These are phyloP conservation scores for Mesoligia furuncula DNA, from an alignment of 2,888 invertebrate genomes.

Conservation along the genomic window DNA sequence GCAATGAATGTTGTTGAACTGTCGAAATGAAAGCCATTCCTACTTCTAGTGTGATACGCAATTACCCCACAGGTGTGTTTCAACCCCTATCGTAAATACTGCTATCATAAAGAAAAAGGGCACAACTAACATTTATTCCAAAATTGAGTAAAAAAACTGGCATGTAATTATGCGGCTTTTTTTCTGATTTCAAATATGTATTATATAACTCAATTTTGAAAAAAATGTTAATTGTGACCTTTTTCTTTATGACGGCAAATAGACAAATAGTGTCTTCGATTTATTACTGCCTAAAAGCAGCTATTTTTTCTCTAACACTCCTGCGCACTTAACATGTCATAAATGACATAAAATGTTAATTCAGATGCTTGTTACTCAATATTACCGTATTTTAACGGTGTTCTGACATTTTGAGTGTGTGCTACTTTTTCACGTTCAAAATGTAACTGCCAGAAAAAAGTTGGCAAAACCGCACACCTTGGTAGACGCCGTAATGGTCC, in stretches of 20 bases:
- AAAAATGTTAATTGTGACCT: no score
- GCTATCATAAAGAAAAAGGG: no score
- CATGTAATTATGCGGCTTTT: no score
- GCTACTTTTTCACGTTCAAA: slow-evolving; percentile 46
- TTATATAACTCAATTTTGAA: no score
- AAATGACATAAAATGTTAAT: slow-evolving; percentile 51
- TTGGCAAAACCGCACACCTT: background rate
- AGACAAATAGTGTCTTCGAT: background rate
- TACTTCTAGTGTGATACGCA: no score
- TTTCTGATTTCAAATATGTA: no score
- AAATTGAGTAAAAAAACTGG: no score
- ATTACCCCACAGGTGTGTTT: background rate
- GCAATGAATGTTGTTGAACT: background rate
- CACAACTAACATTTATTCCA: no score
- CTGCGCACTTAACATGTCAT: slow-evolving; percentile 24
- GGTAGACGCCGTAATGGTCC: background rate
- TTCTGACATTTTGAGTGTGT: slow-evolving; percentile 51
- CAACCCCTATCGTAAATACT: background rate
- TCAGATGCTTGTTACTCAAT: slow-evolving; percentile 58
- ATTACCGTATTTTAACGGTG: slow-evolving; percentile 63
- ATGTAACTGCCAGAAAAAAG: slow-evolving; percentile 15
- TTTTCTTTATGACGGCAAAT: no score
- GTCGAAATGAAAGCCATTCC: no score
- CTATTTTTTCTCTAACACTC: slow-evolving; percentile 17
- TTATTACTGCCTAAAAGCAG: background rate